Conservation (phyloP, 2,113 vertebrate species). For the Lathamus discolor region DNA sequence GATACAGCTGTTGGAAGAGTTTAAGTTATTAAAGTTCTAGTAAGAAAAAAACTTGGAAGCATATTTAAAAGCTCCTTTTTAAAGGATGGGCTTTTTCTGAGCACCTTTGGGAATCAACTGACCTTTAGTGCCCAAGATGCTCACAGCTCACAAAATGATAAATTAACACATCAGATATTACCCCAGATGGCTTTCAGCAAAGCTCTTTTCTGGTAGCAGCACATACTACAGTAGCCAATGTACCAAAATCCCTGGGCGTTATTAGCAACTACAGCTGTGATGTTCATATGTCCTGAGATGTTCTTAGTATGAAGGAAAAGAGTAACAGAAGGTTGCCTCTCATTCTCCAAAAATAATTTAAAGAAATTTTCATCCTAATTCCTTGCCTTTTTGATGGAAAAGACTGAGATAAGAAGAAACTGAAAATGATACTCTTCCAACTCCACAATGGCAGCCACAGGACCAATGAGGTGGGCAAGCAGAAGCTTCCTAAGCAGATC, state of each 20-base stretch:
- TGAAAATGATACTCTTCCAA: not conserved
- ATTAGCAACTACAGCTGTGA: not conserved
- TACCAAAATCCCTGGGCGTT: not conserved
- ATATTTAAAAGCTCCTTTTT: not conserved
- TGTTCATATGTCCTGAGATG: fast-evolving
- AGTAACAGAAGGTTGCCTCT: not conserved
- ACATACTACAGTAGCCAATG: not conserved
- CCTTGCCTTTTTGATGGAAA: not conserved
- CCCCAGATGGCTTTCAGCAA: not conserved
- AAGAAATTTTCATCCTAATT: not conserved
- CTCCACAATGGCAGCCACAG: fast-evolving
- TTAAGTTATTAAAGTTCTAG: not conserved
- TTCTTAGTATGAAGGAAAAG: not conserved
- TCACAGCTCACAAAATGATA: not conserved
- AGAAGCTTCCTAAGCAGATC: not conserved
- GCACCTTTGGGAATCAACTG: not conserved
- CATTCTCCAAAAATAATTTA: not conserved
- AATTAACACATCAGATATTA: not conserved
- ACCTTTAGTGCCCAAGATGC: not conserved
- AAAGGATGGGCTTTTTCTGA: not conserved
- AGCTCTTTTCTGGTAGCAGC: not conserved
- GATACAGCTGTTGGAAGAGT: not conserved
- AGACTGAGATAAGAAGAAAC: not conserved
- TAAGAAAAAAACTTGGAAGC: not conserved
- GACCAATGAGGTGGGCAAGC: fast-evolving